Percentiles rank a stretch among this genome's conserved stretches.
These are phyloP conservation scores for Ormyrus thymus DNA, from an alignment of 2,888 invertebrate genomes.

Conservation along the genomic window DNA sequence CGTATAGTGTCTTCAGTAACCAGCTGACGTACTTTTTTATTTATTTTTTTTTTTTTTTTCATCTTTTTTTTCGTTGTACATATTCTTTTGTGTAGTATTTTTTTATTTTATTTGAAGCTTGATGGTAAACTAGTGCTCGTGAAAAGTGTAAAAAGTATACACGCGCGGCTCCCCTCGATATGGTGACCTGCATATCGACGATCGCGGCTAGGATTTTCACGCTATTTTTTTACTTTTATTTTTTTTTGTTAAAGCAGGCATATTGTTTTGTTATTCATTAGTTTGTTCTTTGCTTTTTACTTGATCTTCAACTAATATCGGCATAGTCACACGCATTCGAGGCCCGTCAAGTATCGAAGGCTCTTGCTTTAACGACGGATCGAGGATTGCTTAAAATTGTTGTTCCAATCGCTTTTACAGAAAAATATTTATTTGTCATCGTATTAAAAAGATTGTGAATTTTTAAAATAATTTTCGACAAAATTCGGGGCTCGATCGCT, in stretches of 20 bases:
- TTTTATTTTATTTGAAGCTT: neutral
- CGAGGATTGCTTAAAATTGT: slow-evolving; percentile 4
- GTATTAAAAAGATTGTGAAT: no score
- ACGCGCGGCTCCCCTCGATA: slow-evolving; percentile 18
- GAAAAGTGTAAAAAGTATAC: slow-evolving; percentile 57
- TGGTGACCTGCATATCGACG: slow-evolving; percentile 26
- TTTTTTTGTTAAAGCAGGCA: slow-evolving; percentile 11
- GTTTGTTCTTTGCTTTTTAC: no score
- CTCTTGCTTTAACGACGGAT: neutral
- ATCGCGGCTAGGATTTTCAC: slow-evolving; percentile 11
- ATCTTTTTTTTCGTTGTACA: slow-evolving; percentile 49
- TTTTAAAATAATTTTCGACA: no score
- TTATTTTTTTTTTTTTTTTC: slow-evolving; percentile 12
- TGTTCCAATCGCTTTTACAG: neutral
- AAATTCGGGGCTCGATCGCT: slow-evolving; percentile 5
- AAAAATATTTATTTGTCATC: neutral
- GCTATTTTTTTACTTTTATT: slow-evolving; percentile 6
- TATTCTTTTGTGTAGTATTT: slow-evolving; percentile 2
- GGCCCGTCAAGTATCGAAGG: neutral
- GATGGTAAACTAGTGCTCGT: slow-evolving; percentile 36
- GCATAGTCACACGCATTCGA: slow-evolving; percentile 16
- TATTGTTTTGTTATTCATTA: neutral
- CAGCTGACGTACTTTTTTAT: neutral
- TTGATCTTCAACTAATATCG: slow-evolving; percentile 1
- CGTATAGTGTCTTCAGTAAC: slow-evolving; percentile 8